Evolutionary conservation across 1,140 invertebrate genomes (phyloP).

Genomic region (Cydia amplana): DNA sequence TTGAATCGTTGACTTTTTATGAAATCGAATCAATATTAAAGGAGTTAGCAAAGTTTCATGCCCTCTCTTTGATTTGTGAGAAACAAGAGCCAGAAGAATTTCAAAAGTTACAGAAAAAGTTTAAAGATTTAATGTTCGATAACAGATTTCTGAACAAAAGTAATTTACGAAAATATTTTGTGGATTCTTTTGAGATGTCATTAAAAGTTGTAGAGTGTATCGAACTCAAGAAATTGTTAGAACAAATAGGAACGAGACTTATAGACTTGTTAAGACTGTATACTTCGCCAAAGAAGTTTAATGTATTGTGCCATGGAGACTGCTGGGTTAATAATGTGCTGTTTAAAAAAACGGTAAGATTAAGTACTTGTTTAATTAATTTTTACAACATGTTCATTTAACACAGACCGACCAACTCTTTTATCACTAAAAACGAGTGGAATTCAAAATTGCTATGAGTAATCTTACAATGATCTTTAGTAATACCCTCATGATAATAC

Average conservation of each 20-base stretch:
- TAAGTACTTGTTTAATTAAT: not conserved
- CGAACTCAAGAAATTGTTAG: conserved; percentile 53
- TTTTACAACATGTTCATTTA: too few species aligned
- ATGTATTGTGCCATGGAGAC: conserved; percentile 70
- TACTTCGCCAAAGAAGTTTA: conserved; percentile 49
- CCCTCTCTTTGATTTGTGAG: conserved; percentile 58
- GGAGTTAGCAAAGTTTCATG: conserved; percentile 69
- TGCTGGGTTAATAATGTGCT: conserved; percentile 72
- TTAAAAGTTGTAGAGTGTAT: conserved; percentile 51
- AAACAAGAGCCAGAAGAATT: conserved; percentile 44
- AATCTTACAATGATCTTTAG: too few species aligned
- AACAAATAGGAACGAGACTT: conserved; percentile 47
- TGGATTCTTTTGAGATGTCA: conserved; percentile 63
- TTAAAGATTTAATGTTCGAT: conserved; percentile 60
- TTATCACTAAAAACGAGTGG: too few species aligned
- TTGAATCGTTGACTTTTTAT: conserved; percentile 48
- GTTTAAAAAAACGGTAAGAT: conserved; percentile 58
- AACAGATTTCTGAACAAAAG: conserved; percentile 63
- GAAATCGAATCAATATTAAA: conserved; percentile 53
- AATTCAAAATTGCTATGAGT: too few species aligned
- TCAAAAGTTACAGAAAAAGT: conserved; percentile 45
- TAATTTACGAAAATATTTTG: conserved; percentile 62
- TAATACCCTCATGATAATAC: too few species aligned
- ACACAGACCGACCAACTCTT: too few species aligned
- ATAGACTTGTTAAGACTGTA: conserved; percentile 57